Evolutionary conservation across 92 coral and sea anemone species (phyloP), one percentile per base, ranked within the genome.

Genomic region (Heteractis magnifica): DNA sequence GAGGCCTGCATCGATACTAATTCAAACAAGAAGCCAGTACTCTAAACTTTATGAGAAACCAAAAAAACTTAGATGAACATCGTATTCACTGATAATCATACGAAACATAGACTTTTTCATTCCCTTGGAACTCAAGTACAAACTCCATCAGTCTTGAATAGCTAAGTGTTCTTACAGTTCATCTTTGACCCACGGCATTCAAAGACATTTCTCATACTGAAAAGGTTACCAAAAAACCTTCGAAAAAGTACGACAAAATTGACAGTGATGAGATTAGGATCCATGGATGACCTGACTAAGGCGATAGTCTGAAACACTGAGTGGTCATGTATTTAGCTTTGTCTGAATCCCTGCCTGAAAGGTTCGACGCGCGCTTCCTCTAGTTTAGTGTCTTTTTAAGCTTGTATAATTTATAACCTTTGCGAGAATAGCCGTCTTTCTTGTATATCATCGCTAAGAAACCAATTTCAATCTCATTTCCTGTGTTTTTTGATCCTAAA

Each of bases 221-320:
- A 21, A 44, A 68, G 73, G 73, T 68, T 68, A 64, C 71, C 71
- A 19, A 16, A 21, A 26, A 68, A 26, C 15, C 49, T 26, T 68
- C 44, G 73, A 11, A 21, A 26, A 21, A 8, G 11, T 68, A 21
- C 73, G 49, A 26, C 13, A 7, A 68, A 9, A 20, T 68, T 68
- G 73, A 68, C 73, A 68, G 49, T 68, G 48, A 68, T 68, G 15
- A 41, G 73, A 68, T 68, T 68, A 68, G 49, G 23, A 26, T 68
- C 4, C 73, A 62, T 56, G 4, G 73, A 20, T 13, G 73, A 21
- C 73, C 9, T 20, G 8, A 68, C 12, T 11, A 21, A 68, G 48
- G 73, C 49, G 21, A 9, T 68, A 6, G 10, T 64, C 49, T 68
- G 73, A 23, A 21, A 4, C 73, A 4, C 8, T 26, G 49, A 23